These are phyloP conservation scores for Eidolon dupreanum DNA, from an alignment of 2,797 vertebrate species.

Conservation along the genomic window DNA sequence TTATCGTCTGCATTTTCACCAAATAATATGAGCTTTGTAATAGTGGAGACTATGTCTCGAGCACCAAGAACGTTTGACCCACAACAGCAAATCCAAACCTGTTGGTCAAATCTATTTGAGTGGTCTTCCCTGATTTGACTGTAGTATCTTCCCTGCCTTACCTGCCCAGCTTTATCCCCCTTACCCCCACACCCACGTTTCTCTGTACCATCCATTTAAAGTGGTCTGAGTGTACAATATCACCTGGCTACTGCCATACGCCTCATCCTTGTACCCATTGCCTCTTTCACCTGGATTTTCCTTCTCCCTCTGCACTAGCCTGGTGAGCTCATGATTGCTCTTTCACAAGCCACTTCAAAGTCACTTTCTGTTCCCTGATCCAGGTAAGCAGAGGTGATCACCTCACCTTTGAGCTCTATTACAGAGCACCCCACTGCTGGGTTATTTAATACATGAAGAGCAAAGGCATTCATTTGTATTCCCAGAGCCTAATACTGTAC, in stretches of 20 bases:
- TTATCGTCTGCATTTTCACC: background rate
- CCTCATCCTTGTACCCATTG: background rate
- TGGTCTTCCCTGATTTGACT: background rate
- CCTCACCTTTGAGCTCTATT: background rate
- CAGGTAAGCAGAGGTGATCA: background rate
- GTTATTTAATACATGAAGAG: background rate
- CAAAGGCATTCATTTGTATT: background rate
- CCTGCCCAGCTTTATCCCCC: background rate
- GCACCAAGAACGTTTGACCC: background rate
- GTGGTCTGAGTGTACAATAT: too few species aligned
- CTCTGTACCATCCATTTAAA: background rate
- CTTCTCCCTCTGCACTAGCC: background rate
- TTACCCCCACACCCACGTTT: background rate
- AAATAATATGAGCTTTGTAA: background rate
- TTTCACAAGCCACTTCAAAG: background rate
- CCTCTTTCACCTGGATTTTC: background rate
- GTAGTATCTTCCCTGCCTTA: background rate
- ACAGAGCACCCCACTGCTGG: background rate
- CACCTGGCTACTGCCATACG: accelerated
- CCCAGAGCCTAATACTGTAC: background rate
- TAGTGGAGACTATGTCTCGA: background rate
- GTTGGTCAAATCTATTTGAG: background rate
- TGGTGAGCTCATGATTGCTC: background rate
- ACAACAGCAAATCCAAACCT: background rate
- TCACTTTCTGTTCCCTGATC: background rate